Evolutionary conservation across 2,888 invertebrate genomes (phyloP).

Genomic region (Ypsolopha scabrella): DNA sequence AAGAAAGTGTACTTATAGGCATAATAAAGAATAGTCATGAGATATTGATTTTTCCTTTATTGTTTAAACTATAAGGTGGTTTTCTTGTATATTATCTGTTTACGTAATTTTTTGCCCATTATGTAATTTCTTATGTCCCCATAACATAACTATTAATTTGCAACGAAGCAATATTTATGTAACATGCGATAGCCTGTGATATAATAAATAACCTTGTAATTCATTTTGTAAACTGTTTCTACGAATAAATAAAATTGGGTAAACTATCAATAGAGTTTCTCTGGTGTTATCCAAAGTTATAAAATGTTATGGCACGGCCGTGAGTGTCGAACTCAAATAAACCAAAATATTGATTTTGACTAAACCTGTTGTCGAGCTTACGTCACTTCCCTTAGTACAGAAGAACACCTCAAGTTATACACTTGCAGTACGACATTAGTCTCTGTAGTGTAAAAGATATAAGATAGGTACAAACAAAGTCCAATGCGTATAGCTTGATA

Average conservation of each 20-base stretch:
- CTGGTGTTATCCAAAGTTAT: too few relatives aligned
- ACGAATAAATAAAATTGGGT: constrained; percentile 38
- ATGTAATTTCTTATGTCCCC: not conserved
- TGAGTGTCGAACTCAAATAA: too few relatives aligned
- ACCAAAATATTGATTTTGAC: too few relatives aligned
- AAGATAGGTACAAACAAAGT: too few relatives aligned
- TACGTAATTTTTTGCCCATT: constrained; percentile 2
- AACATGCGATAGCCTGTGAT: constrained; percentile 53
- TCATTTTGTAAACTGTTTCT: constrained; percentile 46
- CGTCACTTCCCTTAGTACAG: too few relatives aligned
- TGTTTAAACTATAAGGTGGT: not conserved
- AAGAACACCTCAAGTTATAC: too few relatives aligned
- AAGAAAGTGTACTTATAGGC: constrained; percentile 13
- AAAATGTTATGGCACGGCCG: too few relatives aligned
- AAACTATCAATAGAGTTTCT: constrained; percentile 9
- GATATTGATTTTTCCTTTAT: constrained; percentile 17
- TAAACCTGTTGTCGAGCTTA: too few relatives aligned
- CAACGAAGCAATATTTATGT: constrained; percentile 22
- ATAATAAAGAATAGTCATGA: constrained; percentile 24
- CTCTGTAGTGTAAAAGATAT: too few relatives aligned
- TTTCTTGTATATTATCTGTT: constrained; percentile 3
- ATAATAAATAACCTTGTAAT: constrained; percentile 32
- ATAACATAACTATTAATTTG: constrained; percentile 7
- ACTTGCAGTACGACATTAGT: too few relatives aligned
- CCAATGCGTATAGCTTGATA: too few relatives aligned